Evolutionary conservation across 2,888 invertebrate species (phyloP), one percentile per base, ranked within the genome.

Genomic region (Pterobdella sp.): DNA sequence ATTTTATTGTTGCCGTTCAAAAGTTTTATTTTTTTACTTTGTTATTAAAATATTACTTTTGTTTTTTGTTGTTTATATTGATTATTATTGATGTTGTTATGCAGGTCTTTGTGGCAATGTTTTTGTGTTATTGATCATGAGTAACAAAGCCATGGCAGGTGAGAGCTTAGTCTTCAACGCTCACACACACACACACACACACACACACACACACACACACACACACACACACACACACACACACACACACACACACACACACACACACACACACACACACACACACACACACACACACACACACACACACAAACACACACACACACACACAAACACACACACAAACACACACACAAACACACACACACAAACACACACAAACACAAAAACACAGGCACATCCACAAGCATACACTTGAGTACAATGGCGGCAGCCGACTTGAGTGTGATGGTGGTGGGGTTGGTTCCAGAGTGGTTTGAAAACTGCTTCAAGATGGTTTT

Each of bases 381-480:
- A 68, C 68, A 56, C 60, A 56, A 22, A 56, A 22, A 56, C 60
- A 56, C 49, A 29, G 37, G 37, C 49, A 35, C 65, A 65, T 34
- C 18, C 35, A 65, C 65, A 65, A 29, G 29, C 65, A 65, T 34
- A 65, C 65, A 35, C 65, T 26, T 26, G 26, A 22, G 26, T 3
- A 56, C n/a, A 56, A 77, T 78, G 75, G 78, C 78, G 18, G 56
- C 73, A 26, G 75, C 77, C 14, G 78, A 78, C 69, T 65, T 76
- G 70, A 34, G 68, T 18, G 77, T 76, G 18, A 74, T 78, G 29
- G 14, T 76, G 35, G 65, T 75, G 0, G 78, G 78, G n/a, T 74
- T 77, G 70, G 42, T 78, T 3, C 78, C 78, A 1, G 78, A 78
- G 42, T 77, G 77, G 77, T 68, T 78, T 56, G 76, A 76, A 35